Evolutionary conservation across 2,797 vertebrate genomes (phyloP).

Genomic region (Pogoniulus pusillus): DNA sequence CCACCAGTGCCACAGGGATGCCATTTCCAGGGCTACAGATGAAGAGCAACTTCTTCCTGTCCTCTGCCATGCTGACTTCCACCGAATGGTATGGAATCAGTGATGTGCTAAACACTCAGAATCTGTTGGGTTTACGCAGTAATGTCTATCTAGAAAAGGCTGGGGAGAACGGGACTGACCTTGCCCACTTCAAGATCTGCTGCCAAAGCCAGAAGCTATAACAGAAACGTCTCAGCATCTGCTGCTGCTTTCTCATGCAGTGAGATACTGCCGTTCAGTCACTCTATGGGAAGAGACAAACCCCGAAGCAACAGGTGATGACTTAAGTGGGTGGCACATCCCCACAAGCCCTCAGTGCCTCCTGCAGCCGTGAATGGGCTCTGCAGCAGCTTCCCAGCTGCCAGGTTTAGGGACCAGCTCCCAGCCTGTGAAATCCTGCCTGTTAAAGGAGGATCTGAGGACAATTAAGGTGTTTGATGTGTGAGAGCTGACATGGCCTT

Average conservation of each 20-base stretch:
- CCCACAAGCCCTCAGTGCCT: background rate
- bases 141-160: background rate
- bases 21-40: background rate
- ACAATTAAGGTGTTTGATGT: background rate
- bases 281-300: background rate
- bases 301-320: fast-evolving
- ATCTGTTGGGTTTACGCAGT: fast-evolving
- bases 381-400: background rate
- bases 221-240: background rate
- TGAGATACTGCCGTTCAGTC: fast-evolving
- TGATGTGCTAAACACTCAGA: background rate
- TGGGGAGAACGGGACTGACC: background rate
- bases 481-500: fast-evolving
- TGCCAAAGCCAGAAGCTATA: background rate
- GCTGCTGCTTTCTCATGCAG: background rate
- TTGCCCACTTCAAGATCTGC: fast-evolving
- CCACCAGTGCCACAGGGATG: background rate
- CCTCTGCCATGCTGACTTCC: background rate
- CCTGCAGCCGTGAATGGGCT: background rate
- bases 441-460: background rate
- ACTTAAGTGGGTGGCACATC: background rate
- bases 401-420: background rate
- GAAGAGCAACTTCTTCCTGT: background rate
- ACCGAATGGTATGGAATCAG: fast-evolving
- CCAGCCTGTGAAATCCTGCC: fast-evolving